Conservation (phyloP, 2,797 vertebrate species). For the Pangasius sanitwongsei region DNA sequence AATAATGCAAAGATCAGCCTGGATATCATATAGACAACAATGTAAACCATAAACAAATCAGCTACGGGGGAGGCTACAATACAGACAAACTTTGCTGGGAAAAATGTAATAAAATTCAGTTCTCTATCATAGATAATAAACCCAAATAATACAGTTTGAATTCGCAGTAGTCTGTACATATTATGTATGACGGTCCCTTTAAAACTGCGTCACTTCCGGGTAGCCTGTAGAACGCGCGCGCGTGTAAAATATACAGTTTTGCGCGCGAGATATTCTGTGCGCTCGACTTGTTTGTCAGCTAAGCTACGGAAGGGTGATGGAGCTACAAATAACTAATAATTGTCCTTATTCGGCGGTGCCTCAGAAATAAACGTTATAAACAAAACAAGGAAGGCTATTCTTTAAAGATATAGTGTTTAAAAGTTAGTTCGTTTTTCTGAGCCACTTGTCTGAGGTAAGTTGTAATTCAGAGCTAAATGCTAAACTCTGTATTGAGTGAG, state of each 20-base stretch:
- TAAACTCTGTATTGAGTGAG: background rate
- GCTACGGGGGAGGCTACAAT: no score
- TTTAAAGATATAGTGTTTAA: background rate
- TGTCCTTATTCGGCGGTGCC: background rate
- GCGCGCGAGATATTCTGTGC: background rate
- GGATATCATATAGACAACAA: no score
- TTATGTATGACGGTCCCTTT: slow-evolving; percentile 10
- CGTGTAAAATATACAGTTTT: background rate
- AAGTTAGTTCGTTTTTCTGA: background rate
- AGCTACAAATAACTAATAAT: background rate
- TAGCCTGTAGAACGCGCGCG: background rate
- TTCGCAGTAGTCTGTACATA: background rate
- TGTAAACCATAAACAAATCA: no score
- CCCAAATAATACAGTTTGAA: background rate
- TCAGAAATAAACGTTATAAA: background rate
- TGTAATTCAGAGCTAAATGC: background rate
- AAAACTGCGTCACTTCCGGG: slow-evolving; percentile 21
- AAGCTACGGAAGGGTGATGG: background rate
- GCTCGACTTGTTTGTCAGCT: background rate
- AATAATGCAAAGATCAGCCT: no score
- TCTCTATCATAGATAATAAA: background rate
- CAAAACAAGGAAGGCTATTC: background rate
- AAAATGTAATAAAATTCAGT: no score
- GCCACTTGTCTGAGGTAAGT: background rate
- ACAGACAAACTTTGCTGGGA: no score